phyloP scores from a whole-genome alignment of 2,113 vertebrate species.

The Antennarius striatus region DNA sequence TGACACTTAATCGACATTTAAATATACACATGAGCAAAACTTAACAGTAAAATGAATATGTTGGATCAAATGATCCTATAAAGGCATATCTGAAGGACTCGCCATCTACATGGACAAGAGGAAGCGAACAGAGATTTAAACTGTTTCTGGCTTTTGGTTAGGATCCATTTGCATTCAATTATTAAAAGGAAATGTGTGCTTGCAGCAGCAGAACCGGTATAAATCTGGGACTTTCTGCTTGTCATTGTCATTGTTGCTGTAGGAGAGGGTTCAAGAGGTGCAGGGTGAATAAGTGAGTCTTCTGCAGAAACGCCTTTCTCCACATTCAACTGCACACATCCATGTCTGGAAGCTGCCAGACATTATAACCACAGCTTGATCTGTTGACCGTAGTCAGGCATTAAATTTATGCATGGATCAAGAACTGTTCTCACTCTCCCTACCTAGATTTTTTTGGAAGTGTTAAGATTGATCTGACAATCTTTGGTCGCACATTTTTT shows the following conservation, averaged over 20 bases:
- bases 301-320: conserved; percentile 6
- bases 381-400: background rate
- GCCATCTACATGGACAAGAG: conserved; percentile 4
- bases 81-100: background rate
- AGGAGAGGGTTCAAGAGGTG: conserved; percentile 7
- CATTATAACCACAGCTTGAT: conserved; percentile 12
- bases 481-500: background rate
- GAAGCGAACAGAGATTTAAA: conserved; percentile 13
- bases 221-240: conserved; percentile 13
- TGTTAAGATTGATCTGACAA: background rate
- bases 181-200: background rate
- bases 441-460: conserved; percentile 1
- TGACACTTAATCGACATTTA: too few relatives aligned
- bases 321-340: conserved; percentile 4
- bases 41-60: background rate
- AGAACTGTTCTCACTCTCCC: conserved; percentile 1
- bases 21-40: background rate
- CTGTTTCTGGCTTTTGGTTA: conserved; percentile 7
- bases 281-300: background rate
- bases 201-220: background rate
- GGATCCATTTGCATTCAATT: conserved; percentile 16
- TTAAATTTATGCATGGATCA: conserved; percentile 8
- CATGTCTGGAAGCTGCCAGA: conserved; percentile 29
- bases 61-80: background rate
- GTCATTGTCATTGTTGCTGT: conserved; percentile 16